Evolutionary conservation across 37 sponge, comb jelly and placozoan genomes (phyloP), one percentile per base, ranked within the genome.

Genomic region (Bolinopsis microptera): DNA sequence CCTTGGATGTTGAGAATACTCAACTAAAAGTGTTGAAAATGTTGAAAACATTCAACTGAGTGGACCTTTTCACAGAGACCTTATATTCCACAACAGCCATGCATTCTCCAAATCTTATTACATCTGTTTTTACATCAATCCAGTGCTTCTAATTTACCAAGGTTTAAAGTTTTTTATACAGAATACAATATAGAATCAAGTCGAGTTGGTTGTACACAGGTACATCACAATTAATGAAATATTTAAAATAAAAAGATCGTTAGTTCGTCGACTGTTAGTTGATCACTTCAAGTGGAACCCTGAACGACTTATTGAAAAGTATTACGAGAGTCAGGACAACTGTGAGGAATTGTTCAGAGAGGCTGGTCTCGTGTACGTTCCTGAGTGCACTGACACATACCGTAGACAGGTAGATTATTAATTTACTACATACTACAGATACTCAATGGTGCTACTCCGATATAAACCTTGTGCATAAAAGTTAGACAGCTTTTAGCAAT

Each of bases 1-100:
- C 61, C 61, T n/a, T 48, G 37, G 80, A 2, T 77, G 80, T 77
- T 34, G 80, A 77, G 80, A 77, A 77, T 77, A 1, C 80, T 77
- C 80, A 77, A 77, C 80, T 77, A 18, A 22, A 16, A 36, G 32
- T 22, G 30, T 33, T 35, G 80, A 32, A 77, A 35, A 35, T 77
- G 80, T 77, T 77, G 80, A 77, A 77, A 34, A 77, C 36, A 33
- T 77, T 77, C 80, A 77, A 77, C 80, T 77, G 1, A 28, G 30
- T n/a, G 74, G 5, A 32, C 80, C 80, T 77, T 77, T 77, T 77
- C 80, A 77, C 80, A 77, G 80, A 77, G 80, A 77, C 80, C 80
- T 77, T 77, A 32, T 35, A 77, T 77, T 77, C 80, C 27, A 77
- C 32, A 32, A 77, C 80, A 77, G 80, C 80, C 80, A 77, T 77